These are phyloP conservation scores for Sylvietta virens DNA, from an alignment of 2,113 vertebrate species.

Conservation along the genomic window DNA sequence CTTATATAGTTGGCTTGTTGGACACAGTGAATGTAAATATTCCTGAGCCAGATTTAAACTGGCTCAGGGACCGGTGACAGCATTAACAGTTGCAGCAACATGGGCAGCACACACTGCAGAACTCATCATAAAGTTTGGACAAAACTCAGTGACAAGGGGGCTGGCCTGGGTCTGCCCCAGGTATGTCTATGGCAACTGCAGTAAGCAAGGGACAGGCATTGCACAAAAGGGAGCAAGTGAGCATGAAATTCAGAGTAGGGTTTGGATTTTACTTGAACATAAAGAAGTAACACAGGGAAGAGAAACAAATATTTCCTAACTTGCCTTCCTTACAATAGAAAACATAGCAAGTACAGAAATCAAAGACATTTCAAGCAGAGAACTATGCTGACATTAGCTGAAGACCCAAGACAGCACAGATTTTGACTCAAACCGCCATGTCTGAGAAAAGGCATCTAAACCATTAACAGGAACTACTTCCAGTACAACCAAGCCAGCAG, in stretches of 20 bases:
- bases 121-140: background rate
- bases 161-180: background rate
- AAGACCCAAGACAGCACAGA: background rate
- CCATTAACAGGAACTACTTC: background rate
- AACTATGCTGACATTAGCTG: background rate
- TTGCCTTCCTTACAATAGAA: background rate
- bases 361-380: background rate
- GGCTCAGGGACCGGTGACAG: background rate
- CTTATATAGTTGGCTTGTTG: background rate
- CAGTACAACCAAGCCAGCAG: background rate
- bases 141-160: background rate
- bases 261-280: background rate
- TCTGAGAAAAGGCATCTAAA: background rate
- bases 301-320: background rate
- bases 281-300: background rate
- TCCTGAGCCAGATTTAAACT: background rate
- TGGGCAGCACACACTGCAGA: background rate
- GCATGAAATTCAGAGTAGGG: background rate
- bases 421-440: background rate
- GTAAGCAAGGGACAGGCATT: background rate
- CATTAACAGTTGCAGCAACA: background rate
- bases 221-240: background rate
- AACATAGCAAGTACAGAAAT: background rate
- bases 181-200: fast-evolving
- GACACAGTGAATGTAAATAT: background rate